phyloP scores from a whole-genome alignment of 2,113 vertebrate genomes.

The Stomatorhinus ivindoensis region DNA sequence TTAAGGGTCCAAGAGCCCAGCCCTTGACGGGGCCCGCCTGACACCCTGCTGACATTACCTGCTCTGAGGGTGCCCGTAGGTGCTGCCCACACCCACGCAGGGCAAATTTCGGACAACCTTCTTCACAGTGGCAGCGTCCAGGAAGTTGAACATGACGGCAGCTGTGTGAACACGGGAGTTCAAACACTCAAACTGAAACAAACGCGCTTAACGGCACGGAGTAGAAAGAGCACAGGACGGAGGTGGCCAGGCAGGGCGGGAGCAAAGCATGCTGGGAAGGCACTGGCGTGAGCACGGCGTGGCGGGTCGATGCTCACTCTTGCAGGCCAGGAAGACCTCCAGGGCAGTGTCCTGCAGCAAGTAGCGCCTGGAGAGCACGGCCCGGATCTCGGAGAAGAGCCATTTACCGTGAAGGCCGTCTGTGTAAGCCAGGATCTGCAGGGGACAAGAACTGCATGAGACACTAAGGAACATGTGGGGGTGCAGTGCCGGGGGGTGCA shows the following conservation, averaged over 20 bases:
- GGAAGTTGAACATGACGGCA: slow-evolving; percentile 95
- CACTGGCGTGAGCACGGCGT: not conserved
- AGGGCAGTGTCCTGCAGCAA: slow-evolving; percentile 91
- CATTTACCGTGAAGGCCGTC: slow-evolving; percentile 97
- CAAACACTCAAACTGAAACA: not conserved
- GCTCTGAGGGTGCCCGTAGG: slow-evolving; percentile 88
- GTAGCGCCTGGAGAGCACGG: slow-evolving; percentile 86
- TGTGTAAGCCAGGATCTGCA: slow-evolving; percentile 82
- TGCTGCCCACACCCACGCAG: slow-evolving; percentile 86
- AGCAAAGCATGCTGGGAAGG: not conserved
- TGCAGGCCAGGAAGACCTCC: slow-evolving; percentile 96
- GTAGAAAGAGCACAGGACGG: not conserved
- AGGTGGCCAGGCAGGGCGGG: not conserved
- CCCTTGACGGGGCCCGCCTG: not conserved
- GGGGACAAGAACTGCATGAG: not conserved
- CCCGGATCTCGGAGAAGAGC: slow-evolving; percentile 90
- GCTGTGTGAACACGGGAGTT: slow-evolving; percentile 56
- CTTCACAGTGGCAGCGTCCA: slow-evolving; percentile 81
- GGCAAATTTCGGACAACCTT: slow-evolving; percentile 90
- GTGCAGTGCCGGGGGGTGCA: not conserved
- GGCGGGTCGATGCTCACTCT: slow-evolving; percentile 68
- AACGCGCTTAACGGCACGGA: not conserved
- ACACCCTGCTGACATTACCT: slow-evolving; percentile 56
- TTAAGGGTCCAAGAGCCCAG: not conserved
- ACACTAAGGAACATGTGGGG: not conserved